Conservation (phyloP, 2,113 vertebrate genomes). For the Eulacestoma nigropectus region DNA sequence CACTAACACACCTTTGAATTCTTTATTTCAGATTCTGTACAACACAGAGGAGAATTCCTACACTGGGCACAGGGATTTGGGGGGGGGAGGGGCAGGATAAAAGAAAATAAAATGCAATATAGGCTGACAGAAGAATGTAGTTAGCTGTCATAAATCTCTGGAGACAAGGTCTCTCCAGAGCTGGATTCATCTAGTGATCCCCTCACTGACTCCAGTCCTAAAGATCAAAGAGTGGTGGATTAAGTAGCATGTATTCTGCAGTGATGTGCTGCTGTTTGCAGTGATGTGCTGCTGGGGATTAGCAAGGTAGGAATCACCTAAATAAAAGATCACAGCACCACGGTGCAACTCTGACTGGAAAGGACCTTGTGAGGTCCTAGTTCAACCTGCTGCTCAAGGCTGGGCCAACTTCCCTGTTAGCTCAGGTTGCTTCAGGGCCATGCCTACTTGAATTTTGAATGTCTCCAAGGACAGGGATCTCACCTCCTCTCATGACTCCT, state of each 20-base stretch:
- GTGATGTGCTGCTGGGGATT: slow-evolving; percentile 10
- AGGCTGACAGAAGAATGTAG: not conserved
- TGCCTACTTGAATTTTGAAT: not conserved
- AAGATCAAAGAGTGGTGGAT: slow-evolving; percentile 1
- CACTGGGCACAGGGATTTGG: not conserved
- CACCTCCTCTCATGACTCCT: not conserved
- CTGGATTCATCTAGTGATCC: slow-evolving; percentile 13
- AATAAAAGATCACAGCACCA: slow-evolving; percentile 6
- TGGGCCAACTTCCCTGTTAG: not conserved
- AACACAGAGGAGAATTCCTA: not conserved
- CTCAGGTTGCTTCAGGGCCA: not conserved
- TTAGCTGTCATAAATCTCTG: slow-evolving; percentile 12
- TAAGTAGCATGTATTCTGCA: not conserved
- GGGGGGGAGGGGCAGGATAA: not conserved
- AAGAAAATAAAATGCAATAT: slow-evolving; percentile 16
- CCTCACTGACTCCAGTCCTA: not conserved
- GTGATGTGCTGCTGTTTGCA: not conserved
- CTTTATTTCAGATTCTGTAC: slow-evolving; percentile 10
- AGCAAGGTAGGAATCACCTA: not conserved
- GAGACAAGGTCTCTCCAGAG: slow-evolving; percentile 9
- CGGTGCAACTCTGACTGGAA: not conserved
- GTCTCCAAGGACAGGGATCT: not conserved
- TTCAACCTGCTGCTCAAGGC: not conserved
- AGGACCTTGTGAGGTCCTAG: not conserved
- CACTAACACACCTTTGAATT: not conserved